Evolutionary conservation across 2,888 invertebrate species (phyloP), one percentile per base, ranked within the genome.

Genomic region (Hipparchia sbordonii): DNA sequence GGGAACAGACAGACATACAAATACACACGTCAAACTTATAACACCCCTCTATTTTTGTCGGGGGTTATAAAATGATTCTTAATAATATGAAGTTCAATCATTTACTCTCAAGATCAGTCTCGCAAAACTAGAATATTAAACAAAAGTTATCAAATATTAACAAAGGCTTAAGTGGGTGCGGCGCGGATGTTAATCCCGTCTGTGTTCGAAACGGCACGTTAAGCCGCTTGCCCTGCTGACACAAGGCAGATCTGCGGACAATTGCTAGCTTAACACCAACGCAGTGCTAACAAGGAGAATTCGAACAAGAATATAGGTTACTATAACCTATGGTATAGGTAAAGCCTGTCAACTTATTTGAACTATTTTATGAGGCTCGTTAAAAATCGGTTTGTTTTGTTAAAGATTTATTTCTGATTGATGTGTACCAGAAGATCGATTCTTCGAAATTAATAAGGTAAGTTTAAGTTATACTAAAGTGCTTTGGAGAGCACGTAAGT

Each of bases 161-260:
- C 33, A 63, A 51, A 63, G 63, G 23, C 23, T 23, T 23, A 23
- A 23, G 23, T 23, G 23, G 23, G 51, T 12, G 33, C 33, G 12
- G 66, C 4, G 54, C n/a, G n/a, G 45, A 9, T 10, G 45, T 39
- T 67, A 67, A 67, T 67, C 67, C 56, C 13, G 67, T 45, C 56
- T 1, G 45, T 13, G n/a, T 45, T n/a, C n/a, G 39, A n/a, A n/a
- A 45, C 13, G n/a, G 67, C 67, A 67, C 67, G 67, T 66, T 66
- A 52, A 65, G 33, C 39, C 33, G 65, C 52, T 13, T 51, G 67
- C 45, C n/a, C 8, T 13, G 45, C n/a, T n/a, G 46, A 67, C 56
- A 56, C 56, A 13, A 12, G n/a, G 45, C n/a, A 9, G 63, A 63
- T 48, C 62, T 52, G 39, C 12, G 7, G 54, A 12, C 39, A 54